These are phyloP conservation scores for Cheirogaleus medius DNA, from an alignment of 2,113 vertebrate genomes.

Conservation along the genomic window DNA sequence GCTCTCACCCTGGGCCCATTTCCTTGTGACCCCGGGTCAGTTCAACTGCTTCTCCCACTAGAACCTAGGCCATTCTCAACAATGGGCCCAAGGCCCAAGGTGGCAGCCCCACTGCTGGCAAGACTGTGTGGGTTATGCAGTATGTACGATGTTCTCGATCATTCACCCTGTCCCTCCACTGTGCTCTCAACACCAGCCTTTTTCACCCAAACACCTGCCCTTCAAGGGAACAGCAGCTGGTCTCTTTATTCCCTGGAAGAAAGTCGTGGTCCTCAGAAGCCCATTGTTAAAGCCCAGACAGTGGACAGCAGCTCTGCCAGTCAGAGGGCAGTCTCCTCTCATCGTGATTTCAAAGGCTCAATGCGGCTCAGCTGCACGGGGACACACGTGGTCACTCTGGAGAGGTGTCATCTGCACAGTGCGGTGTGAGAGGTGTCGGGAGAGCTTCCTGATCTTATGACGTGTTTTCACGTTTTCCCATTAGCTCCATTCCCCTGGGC, in stretches of 20 bases:
- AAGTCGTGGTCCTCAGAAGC: background rate
- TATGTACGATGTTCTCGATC: background rate
- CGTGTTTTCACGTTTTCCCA: background rate
- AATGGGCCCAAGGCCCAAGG: background rate
- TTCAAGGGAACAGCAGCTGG: background rate
- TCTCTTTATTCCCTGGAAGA: background rate
- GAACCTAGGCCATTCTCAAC: background rate
- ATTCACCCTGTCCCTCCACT: background rate
- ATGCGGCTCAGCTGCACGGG: background rate
- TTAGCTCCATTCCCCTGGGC: background rate
- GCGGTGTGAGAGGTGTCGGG: background rate
- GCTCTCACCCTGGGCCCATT: background rate
- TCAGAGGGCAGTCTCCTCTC: background rate
- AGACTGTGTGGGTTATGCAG: background rate
- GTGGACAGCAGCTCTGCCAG: background rate
- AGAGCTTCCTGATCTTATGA: background rate
- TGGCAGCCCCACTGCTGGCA: too few relatives aligned
- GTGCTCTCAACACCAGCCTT: background rate
- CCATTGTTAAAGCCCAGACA: background rate
- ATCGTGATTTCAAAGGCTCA: background rate
- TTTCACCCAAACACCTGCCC: background rate
- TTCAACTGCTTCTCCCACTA: background rate
- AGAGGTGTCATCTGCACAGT: background rate
- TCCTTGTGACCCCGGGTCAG: background rate
- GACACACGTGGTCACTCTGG: accelerated